These are phyloP conservation scores for Cremastinae sp. DNA, from an alignment of 2,888 invertebrate genomes.

Conservation along the genomic window DNA sequence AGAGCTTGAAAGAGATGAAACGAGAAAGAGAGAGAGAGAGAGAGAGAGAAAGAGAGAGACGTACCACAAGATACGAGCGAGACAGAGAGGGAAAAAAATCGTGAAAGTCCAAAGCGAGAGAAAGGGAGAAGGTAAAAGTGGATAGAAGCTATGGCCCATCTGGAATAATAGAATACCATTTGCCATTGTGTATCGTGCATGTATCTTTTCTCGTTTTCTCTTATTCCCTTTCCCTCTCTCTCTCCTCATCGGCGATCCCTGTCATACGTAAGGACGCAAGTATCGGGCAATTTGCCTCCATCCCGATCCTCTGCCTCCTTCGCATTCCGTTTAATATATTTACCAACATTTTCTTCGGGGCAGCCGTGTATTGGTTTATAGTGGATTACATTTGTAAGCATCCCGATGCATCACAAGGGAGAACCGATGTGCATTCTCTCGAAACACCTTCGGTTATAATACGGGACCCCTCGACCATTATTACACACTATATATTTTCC, in stretches of 20 bases:
- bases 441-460: conserved; percentile 51
- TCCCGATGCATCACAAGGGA: conserved; percentile 33
- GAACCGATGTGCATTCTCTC: conserved; percentile 41
- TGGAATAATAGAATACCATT: conserved; percentile 79
- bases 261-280: conserved; percentile 14
- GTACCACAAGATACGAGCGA: too few relatives aligned
- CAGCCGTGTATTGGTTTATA: conserved; percentile 17
- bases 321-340: neutral
- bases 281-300: neutral
- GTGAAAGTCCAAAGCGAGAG: conserved; percentile 37
- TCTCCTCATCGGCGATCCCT: conserved; percentile 17
- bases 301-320: neutral
- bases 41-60: conserved; percentile 43
- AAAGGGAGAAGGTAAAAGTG: conserved; percentile 26
- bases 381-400: conserved; percentile 34
- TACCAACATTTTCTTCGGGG: neutral
- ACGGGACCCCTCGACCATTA: conserved; percentile 30
- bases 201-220: conserved; percentile 56
- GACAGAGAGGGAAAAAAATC: conserved; percentile 11
- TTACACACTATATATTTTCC: conserved; percentile 28
- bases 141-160: conserved; percentile 68
- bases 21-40: conserved; percentile 36
- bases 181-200: conserved; percentile 73
- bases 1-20: conserved; percentile 56
- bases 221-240: conserved; percentile 51